Base-by-base conservation (phyloP, 1,140 invertebrate genomes). In the Venturia canescens region DNA sequence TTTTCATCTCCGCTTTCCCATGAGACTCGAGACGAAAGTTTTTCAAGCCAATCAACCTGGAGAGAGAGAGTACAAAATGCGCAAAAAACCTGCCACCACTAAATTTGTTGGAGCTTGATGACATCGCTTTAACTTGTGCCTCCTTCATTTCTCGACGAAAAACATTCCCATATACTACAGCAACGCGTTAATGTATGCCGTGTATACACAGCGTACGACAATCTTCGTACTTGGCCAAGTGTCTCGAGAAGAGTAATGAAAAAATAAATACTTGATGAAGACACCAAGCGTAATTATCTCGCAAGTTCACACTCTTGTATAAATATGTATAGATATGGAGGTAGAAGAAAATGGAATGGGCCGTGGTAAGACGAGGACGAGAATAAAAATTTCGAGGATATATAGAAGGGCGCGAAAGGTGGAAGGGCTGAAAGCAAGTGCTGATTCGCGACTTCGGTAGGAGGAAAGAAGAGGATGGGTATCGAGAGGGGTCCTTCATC, bases 201-300 rank as follows among this genome's bases (percentile, higher is more conserved):
- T 63, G 23, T 57, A 57, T 63, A 63, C 23, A 27, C 13, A 63
- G 21, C 27, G 23, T 18, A 63, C 23, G 60, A 26, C 21, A 63
- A 13, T 63, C 23, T 26, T 63, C 27, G 13, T 63, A 63, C 23
- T 63, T 26, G 60, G 3, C 23, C 23, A 63, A 69, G 29, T 16
- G 66, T 69, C 29, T 27, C 27, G 48, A 48, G 27, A 7, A 67
- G 71, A 74, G 82, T 83, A 83, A 83, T 83, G 82, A 83, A 83
- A 83, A 77, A 79, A 83, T 83, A 83, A 83, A 83, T 81, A 81
- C 71, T 83, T 83, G 63, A 83, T 83, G 83, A 84, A 87, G 84
- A 83, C 81, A 81, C 80, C 78, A 50, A 81, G 77, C 84, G 86
- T 90, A 89, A 90, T 89, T 90, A 89, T 82, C 82, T 85, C 81